Conservation (phyloP, 1,140 invertebrate species). For the Pseudomyrmex sp. region DNA sequence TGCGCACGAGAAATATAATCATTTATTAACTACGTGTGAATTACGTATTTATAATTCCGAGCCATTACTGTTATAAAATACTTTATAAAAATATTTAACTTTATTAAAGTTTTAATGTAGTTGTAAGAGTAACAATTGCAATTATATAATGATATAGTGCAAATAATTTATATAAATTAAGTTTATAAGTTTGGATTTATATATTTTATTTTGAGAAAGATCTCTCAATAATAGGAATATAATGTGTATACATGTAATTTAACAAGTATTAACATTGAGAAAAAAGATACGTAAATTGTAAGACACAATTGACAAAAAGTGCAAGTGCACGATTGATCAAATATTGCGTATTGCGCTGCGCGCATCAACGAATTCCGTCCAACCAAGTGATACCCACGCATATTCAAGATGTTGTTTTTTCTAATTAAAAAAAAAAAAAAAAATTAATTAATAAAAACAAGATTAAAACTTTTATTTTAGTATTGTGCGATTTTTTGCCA, state of each 20-base stretch:
- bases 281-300: background rate
- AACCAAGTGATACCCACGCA: background rate
- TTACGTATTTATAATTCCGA: too few species aligned
- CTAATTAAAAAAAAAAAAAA: background rate
- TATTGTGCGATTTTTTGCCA: too few species aligned
- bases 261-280: background rate
- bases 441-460: background rate
- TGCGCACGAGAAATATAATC: background rate
- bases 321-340: background rate
- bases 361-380: constrained; percentile 4
- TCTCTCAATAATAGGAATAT: background rate
- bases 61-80: too few species aligned
- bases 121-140: too few species aligned
- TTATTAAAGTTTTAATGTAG: too few species aligned
- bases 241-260: background rate
- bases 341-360: background rate
- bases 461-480: background rate
- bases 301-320: background rate
- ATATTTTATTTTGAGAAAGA: background rate
- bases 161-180: constrained; percentile 7
- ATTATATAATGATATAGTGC: background rate
- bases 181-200: background rate
- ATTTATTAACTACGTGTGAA: background rate
- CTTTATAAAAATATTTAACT: too few species aligned
- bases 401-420: background rate